These are phyloP conservation scores for Xyliphius kryptos DNA, from an alignment of 2,113 vertebrate genomes.

Conservation along the genomic window DNA sequence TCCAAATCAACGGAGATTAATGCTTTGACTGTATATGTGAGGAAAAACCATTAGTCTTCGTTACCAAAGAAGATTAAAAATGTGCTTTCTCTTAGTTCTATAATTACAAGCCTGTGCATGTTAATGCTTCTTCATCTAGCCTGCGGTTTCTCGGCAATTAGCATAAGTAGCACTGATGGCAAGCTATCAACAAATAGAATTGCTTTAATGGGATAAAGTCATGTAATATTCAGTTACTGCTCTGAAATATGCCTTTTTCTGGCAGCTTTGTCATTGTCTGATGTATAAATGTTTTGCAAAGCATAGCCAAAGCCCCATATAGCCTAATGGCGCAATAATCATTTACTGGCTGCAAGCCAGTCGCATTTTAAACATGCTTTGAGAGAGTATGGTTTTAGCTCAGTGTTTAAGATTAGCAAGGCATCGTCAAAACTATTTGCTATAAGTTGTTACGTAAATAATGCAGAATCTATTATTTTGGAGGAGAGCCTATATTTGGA, in stretches of 20 bases:
- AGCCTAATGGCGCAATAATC: too few relatives aligned
- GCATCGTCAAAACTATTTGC: too few relatives aligned
- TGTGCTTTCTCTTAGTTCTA: slow-evolving; percentile 49
- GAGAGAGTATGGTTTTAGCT: too few relatives aligned
- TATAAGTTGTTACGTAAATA: too few relatives aligned
- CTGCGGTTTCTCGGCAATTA: slow-evolving; percentile 47
- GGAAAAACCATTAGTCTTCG: slow-evolving; percentile 48
- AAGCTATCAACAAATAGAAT: slow-evolving; percentile 51
- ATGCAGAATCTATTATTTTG: too few relatives aligned
- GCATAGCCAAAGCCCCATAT: too few relatives aligned
- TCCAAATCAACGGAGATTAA: slow-evolving; percentile 60
- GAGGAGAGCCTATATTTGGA: slow-evolving; percentile 15
- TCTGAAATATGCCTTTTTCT: slow-evolving; percentile 10
- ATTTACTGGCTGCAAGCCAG: too few relatives aligned
- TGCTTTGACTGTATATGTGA: slow-evolving; percentile 38
- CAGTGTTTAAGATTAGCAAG: too few relatives aligned
- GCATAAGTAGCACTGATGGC: slow-evolving; percentile 46
- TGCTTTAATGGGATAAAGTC: slow-evolving; percentile 50
- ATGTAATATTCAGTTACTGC: slow-evolving; percentile 29
- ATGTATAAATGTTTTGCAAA: slow-evolving; percentile 17
- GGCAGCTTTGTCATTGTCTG: slow-evolving; percentile 5
- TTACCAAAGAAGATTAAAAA: slow-evolving; percentile 54
- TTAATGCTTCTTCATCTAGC: slow-evolving; percentile 49
- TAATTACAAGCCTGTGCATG: slow-evolving; percentile 51
- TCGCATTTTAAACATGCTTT: too few relatives aligned